Evolutionary conservation across 2,797 vertebrate species (phyloP), one percentile per base, ranked within the genome.

Genomic region (Huso huso): DNA sequence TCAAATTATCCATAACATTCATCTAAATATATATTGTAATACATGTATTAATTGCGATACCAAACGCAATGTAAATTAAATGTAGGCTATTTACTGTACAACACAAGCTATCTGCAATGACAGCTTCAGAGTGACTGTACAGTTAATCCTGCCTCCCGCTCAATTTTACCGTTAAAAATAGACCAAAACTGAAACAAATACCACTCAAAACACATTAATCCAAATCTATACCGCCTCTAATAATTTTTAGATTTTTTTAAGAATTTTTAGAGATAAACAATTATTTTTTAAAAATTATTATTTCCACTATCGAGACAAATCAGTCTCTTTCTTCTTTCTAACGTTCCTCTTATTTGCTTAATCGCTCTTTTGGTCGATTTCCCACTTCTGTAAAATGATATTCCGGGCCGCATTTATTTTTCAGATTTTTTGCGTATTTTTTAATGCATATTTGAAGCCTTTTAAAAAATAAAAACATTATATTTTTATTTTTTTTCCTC

Each of bases 111-210:
- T 4, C 64, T 62, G 23, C 64, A 70, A 55, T 71, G 74, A 71
- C 71, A 76, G 72, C 70, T 66, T 62, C 66, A 55, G 37, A 37
- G 70, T 80, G 81, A 77, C 76, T 70, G 74, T 13, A 65, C 65
- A 78, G 77, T 78, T 79, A 79, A 51, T 67, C 76, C 72, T 71
- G 74, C 69, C 87, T 92, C 90, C 89, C 91, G 90, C 89, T 93
- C 88, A 91, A 92, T 89, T 78, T 68, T 74, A 63, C 76, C 74
- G 75, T 77, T 81, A 68, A 78, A 80, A 78, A 77, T 70, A 72
- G 68, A 71, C 71, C 70, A 71, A 74, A 80, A 74, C 66, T 52
- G 23, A 64, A 72, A 74, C 77, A 74, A 79, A 71, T 71, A 72
- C 23, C 13, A 1, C 73, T 72, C 55, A 66, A 74, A 77, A 79